Percentiles rank a stretch among this genome's conserved stretches.
Evolutionary conservation across 2,797 vertebrate species (phyloP).

Genomic region (Phoebastria nigripes): DNA sequence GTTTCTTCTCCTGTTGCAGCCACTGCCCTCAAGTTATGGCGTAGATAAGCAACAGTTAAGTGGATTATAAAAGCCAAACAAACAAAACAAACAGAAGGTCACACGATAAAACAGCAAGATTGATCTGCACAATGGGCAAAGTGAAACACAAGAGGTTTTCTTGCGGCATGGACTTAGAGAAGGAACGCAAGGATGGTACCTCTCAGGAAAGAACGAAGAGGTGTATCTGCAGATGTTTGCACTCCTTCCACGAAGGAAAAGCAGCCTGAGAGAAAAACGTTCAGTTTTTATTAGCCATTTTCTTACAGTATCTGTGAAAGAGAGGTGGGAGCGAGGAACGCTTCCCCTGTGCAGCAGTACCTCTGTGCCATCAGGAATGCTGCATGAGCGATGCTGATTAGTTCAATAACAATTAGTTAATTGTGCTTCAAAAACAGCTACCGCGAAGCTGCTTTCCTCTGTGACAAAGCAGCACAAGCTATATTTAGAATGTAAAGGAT

Average conservation of each 20-base stretch:
- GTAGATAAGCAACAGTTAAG: neutral
- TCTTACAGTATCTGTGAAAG: neutral
- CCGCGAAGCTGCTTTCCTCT: conserved; percentile 5
- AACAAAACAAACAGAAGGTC: neutral
- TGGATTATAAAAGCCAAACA: conserved; percentile 21
- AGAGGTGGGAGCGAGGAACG: neutral
- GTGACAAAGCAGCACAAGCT: conserved; percentile 33
- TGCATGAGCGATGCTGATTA: neutral
- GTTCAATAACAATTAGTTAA: conserved; percentile 59
- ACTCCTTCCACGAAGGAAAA: neutral
- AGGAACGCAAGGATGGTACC: neutral
- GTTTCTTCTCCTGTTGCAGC: neutral
- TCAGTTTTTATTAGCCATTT: neutral
- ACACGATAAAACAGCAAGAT: neutral
- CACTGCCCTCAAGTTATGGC: neutral
- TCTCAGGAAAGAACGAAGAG: neutral
- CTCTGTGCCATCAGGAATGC: neutral
- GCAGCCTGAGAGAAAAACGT: neutral
- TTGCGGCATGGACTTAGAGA: neutral
- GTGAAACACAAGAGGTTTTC: neutral
- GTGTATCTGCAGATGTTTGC: neutral
- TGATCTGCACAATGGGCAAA: neutral
- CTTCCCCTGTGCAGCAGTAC: neutral
- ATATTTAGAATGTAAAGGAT: conserved; percentile 39
- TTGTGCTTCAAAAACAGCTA: conserved; percentile 40